A percentile compares a stretch with the other conserved stretches of the same genome.
phyloP scores from a whole-genome alignment of 2,113 vertebrate genomes.

The Dicaeum eximium region DNA sequence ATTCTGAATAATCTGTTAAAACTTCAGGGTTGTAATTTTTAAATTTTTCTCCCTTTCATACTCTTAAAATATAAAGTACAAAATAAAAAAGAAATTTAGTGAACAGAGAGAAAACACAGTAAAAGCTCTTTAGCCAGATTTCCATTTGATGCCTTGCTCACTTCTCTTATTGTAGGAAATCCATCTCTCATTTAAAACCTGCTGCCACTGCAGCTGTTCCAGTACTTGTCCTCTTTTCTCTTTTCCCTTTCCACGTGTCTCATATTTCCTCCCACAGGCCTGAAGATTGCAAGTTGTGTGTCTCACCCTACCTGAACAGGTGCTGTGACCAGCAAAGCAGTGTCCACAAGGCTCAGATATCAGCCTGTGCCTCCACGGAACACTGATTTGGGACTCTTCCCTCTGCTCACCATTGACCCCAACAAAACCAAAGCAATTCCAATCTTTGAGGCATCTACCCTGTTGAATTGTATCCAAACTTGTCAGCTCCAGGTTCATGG shows the following conservation, averaged over 20 bases:
- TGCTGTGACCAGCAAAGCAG: neutral
- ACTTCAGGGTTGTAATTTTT: neutral
- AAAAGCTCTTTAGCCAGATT: neutral
- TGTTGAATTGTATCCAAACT: neutral
- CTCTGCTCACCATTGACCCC: neutral
- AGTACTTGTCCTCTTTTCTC: neutral
- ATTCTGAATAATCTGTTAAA: neutral
- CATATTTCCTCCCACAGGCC: neutral
- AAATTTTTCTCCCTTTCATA: neutral
- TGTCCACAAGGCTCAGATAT: neutral
- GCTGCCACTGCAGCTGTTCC: neutral
- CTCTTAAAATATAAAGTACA: neutral
- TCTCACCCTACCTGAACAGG: neutral
- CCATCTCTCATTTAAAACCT: neutral
- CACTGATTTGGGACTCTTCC: fast-evolving
- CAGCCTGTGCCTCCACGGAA: neutral
- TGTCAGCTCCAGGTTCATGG: neutral
- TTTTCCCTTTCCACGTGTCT: fast-evolving
- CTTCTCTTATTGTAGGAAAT: neutral
- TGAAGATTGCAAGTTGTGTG: neutral
- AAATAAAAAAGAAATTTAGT: neutral
- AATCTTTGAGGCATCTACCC: neutral
- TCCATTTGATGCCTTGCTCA: neutral
- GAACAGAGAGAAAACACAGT: neutral
- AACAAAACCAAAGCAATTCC: neutral